Conservation (phyloP, 2,888 invertebrate species). For the Tupiocoris notatus region DNA sequence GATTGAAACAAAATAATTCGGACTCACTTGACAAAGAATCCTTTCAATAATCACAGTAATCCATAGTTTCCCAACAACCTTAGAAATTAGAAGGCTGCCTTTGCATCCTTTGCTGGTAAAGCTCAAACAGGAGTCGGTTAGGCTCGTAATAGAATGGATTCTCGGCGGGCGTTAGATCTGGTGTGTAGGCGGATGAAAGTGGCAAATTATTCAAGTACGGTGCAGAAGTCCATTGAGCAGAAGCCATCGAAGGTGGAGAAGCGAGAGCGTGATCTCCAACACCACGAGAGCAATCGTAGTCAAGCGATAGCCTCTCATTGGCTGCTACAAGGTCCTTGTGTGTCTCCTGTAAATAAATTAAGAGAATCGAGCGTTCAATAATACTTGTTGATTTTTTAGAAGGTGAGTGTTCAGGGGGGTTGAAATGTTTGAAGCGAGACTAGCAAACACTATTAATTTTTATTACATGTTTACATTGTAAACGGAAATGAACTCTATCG, state of each 20-base stretch:
- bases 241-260: neutral
- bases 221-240: slow-evolving; percentile 18
- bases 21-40: too few relatives aligned
- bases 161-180: slow-evolving; percentile 71
- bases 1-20: too few relatives aligned
- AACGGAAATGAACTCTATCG: too few relatives aligned
- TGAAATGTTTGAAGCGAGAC: too few relatives aligned
- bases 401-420: too few relatives aligned
- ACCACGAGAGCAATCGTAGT: slow-evolving; percentile 36
- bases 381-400: too few relatives aligned
- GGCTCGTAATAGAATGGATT: slow-evolving; percentile 84
- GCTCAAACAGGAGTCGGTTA: slow-evolving; percentile 81
- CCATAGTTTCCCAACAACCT: neutral
- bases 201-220: neutral
- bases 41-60: too few relatives aligned
- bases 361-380: neutral
- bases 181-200: slow-evolving; percentile 60
- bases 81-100: too few relatives aligned
- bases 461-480: too few relatives aligned
- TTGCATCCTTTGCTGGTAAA: slow-evolving; percentile 77
- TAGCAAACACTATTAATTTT: too few relatives aligned
- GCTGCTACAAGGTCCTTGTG: slow-evolving; percentile 35
- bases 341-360: slow-evolving; percentile 38
- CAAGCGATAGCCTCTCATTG: slow-evolving; percentile 30
- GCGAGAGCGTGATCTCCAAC: slow-evolving; percentile 49